Evolutionary conservation across 1,140 invertebrate species (phyloP).

Genomic region (Drosophila orena): DNA sequence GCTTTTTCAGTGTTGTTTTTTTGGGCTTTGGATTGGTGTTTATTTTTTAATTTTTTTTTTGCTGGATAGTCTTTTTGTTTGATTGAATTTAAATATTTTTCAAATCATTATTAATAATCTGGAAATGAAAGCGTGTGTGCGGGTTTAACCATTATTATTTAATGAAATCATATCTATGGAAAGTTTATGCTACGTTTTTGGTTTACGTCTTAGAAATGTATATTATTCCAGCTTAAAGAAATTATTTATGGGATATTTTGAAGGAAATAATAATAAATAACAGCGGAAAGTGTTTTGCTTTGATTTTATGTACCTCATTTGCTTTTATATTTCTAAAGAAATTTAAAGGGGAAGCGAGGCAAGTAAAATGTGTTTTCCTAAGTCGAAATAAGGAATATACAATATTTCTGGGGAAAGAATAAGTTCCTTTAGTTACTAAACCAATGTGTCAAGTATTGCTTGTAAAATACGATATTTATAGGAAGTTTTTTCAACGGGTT

Average conservation of each 20-base stretch:
- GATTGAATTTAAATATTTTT: slow-evolving; percentile 45
- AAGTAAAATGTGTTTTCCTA: not conserved
- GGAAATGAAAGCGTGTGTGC: not conserved
- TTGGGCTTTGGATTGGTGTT: slow-evolving; percentile 3
- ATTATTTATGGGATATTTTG: too few species aligned
- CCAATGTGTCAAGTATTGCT: not conserved
- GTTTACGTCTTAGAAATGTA: not conserved
- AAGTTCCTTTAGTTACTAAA: not conserved
- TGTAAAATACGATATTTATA: not conserved
- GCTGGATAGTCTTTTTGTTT: slow-evolving; percentile 31
- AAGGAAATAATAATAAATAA: not conserved
- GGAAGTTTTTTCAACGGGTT: not conserved
- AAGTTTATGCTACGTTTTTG: slow-evolving; percentile 16
- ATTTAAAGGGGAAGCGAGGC: not conserved
- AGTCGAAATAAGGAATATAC: not conserved
- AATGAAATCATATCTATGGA: slow-evolving; percentile 10
- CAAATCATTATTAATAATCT: slow-evolving; percentile 45
- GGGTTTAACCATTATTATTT: slow-evolving; percentile 1
- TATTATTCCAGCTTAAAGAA: not conserved
- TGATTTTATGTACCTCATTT: not conserved
- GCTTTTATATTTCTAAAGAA: not conserved
- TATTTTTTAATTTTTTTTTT: slow-evolving; percentile 12
- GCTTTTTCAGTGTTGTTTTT: slow-evolving; percentile 28
- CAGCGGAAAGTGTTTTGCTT: not conserved
- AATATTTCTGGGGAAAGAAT: not conserved